phyloP scores from a whole-genome alignment of 2,797 vertebrate species.

The Eptatretus atami region DNA sequence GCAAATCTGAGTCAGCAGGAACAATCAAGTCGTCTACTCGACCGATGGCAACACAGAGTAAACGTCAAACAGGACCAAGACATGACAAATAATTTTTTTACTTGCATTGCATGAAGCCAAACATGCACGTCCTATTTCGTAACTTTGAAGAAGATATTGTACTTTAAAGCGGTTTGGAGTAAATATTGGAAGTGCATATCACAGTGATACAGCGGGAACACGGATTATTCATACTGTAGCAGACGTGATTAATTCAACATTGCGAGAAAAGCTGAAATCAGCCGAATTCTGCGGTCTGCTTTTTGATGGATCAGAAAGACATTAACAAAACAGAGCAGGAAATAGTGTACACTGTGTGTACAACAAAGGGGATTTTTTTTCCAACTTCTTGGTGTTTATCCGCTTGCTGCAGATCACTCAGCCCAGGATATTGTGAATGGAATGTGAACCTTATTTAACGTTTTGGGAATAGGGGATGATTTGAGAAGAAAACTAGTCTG shows the following conservation, averaged over 20 bases:
- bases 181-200: no score
- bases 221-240: no score
- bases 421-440: background rate
- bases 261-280: background rate
- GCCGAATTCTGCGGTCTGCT: constrained; percentile 1
- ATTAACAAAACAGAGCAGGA: background rate
- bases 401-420: background rate
- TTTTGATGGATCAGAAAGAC: background rate
- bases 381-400: background rate
- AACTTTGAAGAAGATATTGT: constrained; percentile 1
- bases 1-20: background rate
- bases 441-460: background rate
- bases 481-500: background rate
- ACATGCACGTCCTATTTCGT: constrained; percentile 3
- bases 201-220: no score
- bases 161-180: background rate
- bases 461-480: background rate
- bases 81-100: background rate
- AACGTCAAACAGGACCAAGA: background rate
- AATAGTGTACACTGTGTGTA: background rate
- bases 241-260: no score
- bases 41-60: background rate
- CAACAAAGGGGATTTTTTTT: background rate
- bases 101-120: background rate
- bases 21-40: background rate